Evolutionary conservation across 2,113 vertebrate genomes (phyloP), one percentile per base, ranked within the genome.

Genomic region (Potamarius usumacintae): DNA sequence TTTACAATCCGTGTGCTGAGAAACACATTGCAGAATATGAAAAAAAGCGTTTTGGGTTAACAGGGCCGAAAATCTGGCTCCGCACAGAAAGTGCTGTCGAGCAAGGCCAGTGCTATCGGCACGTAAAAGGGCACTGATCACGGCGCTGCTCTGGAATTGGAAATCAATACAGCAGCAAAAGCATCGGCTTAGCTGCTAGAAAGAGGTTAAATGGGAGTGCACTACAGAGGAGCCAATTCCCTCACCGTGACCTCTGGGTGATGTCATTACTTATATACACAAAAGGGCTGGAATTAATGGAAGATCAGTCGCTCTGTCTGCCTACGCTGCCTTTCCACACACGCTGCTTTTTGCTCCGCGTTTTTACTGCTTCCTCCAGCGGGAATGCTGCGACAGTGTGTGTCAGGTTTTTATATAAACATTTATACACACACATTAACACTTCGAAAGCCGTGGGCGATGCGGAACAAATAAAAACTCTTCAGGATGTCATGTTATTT

Each of bases 81-180:
- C 11, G 7, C 4, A 65, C 30, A 82, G 84, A 84, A 72, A 85
- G 79, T 62, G 53, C 72, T 88, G 52, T 84, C 71, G 79, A 89
- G 78, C 83, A 72, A 77, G 57, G 84, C 79, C 76, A 27, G 27
- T 7, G 78, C 63, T 72, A 87, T 72, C 18, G 83, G 58, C 74
- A 55, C 79, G 85, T 82, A 58, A 89, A 86, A 86, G 85, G 86
- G 81, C 79, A 90, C 83, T 53, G 72, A 84, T 87, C 63, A 55
- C 77, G 34, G 30, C 83, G 87, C 87, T 76, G 85, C 88, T 87
- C 79, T 60, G 34, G 48, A 78, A 91, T 91, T 65, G 87, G 85
- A 88, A 91, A 91, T 91, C 90, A 86, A 91, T 91, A 85, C 58
- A n/a, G 85, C 48, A 86, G 87, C 63, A 27, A 89, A 91, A 86